Percentiles rank a stretch among this genome's conserved stretches.
phyloP scores from a whole-genome alignment of 2,888 invertebrate genomes.

The Eudemis profundana region DNA sequence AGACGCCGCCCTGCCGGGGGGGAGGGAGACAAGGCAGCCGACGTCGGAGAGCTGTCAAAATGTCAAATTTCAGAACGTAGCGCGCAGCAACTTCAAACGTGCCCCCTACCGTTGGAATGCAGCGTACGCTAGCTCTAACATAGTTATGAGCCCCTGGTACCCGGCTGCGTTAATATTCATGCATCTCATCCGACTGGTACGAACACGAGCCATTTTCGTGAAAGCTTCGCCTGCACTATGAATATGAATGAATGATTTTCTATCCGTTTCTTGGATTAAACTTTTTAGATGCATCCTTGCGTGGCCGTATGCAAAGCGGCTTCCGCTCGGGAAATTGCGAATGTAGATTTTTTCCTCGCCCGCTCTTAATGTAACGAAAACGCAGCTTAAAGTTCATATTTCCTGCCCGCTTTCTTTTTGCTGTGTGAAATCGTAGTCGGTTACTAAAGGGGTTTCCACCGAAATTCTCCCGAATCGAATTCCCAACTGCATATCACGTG shows the following conservation, averaged over 20 bases:
- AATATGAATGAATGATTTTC: slow-evolving; percentile 82
- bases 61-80: slow-evolving; percentile 85
- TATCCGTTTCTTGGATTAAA: slow-evolving; percentile 78
- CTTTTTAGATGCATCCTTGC: slow-evolving; percentile 64
- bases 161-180: slow-evolving; percentile 82
- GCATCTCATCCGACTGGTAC: slow-evolving; percentile 80
- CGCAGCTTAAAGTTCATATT: slow-evolving; percentile 26
- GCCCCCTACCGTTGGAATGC: slow-evolving; percentile 80
- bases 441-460: slow-evolving; percentile 12
- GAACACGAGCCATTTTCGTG: slow-evolving; percentile 80
- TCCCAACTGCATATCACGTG: slow-evolving; percentile 37
- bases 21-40: slow-evolving; percentile 71
- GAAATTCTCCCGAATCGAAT: slow-evolving; percentile 31
- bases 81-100: slow-evolving; percentile 83
- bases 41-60: slow-evolving; percentile 86
- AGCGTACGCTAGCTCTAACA: slow-evolving; percentile 76
- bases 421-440: slow-evolving; percentile 21
- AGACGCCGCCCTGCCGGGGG: slow-evolving; percentile 53
- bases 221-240: slow-evolving; percentile 79
- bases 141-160: slow-evolving; percentile 79
- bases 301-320: slow-evolving; percentile 42
- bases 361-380: slow-evolving; percentile 22
- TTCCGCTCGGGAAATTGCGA: slow-evolving; percentile 42
- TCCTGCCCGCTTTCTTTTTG: slow-evolving; percentile 15
- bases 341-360: slow-evolving; percentile 32